A percentile compares a stretch with the other conserved stretches of the same genome.
Evolutionary conservation across 1,140 invertebrate species (phyloP).

Genomic region (Trialeurodes vaporariorum): DNA sequence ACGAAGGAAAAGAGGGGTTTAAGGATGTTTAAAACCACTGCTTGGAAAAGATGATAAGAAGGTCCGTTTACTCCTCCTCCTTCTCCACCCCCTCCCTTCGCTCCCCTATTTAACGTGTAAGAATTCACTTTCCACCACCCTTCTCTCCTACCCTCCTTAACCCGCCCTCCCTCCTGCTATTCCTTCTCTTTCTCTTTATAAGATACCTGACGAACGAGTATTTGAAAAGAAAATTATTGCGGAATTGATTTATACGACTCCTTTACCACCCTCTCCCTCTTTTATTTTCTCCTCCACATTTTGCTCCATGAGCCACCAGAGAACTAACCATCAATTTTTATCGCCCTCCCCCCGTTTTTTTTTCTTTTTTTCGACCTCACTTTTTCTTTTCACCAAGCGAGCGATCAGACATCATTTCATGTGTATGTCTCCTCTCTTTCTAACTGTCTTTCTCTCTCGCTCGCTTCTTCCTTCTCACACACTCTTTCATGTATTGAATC

Average conservation of each 20-base stretch:
- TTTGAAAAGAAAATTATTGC: background rate
- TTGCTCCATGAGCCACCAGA: too few species aligned
- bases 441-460: too few species aligned
- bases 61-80: too few species aligned
- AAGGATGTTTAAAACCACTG: background rate
- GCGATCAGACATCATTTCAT: too few species aligned
- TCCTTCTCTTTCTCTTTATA: constrained; percentile 14
- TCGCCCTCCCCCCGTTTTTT: background rate
- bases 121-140: constrained; percentile 5
- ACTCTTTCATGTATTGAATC: too few species aligned
- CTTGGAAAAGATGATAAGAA: background rate
- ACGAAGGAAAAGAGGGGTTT: background rate
- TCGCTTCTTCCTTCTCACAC: too few species aligned
- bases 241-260: background rate
- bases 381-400: too few species aligned
- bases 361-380: constrained; percentile 36
- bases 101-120: too few species aligned
- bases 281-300: constrained; percentile 12
- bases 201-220: background rate
- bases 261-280: background rate
- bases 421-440: too few species aligned
- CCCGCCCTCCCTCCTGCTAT: constrained; percentile 14
- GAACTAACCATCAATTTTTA: background rate
- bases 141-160: constrained; percentile 9
- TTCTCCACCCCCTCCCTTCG: constrained; percentile 12